phyloP scores from a whole-genome alignment of 2,888 invertebrate species.

The Hemaris fuciformis region DNA sequence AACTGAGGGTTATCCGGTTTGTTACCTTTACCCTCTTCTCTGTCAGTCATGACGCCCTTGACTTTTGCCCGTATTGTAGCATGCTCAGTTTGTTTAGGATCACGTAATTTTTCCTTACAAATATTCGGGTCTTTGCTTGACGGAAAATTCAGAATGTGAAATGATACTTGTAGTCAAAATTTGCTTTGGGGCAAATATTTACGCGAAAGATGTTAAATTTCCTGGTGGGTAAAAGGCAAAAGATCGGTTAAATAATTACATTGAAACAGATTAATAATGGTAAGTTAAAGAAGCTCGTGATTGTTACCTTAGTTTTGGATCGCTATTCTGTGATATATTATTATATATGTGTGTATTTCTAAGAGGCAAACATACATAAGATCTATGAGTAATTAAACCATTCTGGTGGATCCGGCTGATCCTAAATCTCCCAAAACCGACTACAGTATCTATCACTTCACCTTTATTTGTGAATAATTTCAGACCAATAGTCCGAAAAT shows the following conservation, averaged over 20 bases:
- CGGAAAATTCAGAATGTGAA: not conserved
- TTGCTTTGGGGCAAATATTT: not conserved
- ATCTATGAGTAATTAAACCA: no score
- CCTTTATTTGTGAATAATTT: no score
- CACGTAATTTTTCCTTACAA: conserved; percentile 27
- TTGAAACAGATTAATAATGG: no score
- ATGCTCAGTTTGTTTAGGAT: conserved; percentile 32
- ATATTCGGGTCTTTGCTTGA: conserved; percentile 15
- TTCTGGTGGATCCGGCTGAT: no score
- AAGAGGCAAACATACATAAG: no score
- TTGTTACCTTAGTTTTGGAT: no score
- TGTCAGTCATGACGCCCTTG: not conserved
- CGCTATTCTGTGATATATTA: no score
- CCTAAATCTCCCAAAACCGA: no score
- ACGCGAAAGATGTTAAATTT: not conserved
- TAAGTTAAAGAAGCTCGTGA: no score
- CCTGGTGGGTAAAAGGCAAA: not conserved
- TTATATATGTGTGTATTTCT: no score
- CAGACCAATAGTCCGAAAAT: not conserved
- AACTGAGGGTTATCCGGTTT: not conserved
- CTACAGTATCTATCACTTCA: no score
- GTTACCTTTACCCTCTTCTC: not conserved
- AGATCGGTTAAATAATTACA: no score
- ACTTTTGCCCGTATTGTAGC: not conserved
- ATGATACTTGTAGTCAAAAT: not conserved